phyloP scores from a whole-genome alignment of 2,797 vertebrate genomes.

The Phataginus tetradactyla region DNA sequence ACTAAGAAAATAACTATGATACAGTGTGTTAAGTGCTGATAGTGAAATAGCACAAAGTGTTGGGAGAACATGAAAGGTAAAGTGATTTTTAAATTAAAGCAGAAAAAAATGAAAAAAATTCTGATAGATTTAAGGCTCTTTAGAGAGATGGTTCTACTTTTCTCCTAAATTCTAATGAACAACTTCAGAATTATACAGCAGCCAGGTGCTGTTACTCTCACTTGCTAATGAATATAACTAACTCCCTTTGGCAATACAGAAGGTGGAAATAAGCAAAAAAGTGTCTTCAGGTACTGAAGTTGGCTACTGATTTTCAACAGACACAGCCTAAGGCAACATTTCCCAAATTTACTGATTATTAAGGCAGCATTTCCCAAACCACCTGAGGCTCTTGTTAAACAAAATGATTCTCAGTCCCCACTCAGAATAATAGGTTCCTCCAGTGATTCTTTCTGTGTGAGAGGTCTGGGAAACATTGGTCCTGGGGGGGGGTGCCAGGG shows the following conservation, averaged over 20 bases:
- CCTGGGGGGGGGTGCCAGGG: too few relatives aligned
- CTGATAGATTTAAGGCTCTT: constrained; percentile 65
- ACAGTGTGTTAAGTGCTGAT: not conserved
- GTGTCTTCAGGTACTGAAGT: constrained; percentile 64
- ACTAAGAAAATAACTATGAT: constrained; percentile 9
- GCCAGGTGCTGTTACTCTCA: constrained; percentile 80
- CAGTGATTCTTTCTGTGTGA: constrained; percentile 2
- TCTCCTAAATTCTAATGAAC: constrained; percentile 72
- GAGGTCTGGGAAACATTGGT: not conserved
- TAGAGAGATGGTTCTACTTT: constrained; percentile 51
- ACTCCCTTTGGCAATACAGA: constrained; percentile 71
- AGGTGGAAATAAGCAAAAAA: constrained; percentile 43
- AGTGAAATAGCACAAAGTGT: constrained; percentile 17
- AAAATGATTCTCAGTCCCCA: constrained; percentile 45
- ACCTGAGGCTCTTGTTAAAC: constrained; percentile 54
- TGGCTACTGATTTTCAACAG: constrained; percentile 70
- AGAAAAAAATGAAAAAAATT: constrained; percentile 2
- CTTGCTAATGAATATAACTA: constrained; percentile 79
- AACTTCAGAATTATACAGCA: constrained; percentile 68
- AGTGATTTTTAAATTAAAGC: constrained; percentile 68
- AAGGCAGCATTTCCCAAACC: constrained; percentile 59
- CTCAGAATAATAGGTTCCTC: not conserved
- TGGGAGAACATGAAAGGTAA: constrained; percentile 35
- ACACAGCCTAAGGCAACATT: constrained; percentile 59
- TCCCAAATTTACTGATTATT: constrained; percentile 62